Percentiles rank a stretch among this genome's conserved stretches.
Evolutionary conservation across 2,113 vertebrate species (phyloP).

Genomic region (Onychostruthus taczanowskii): DNA sequence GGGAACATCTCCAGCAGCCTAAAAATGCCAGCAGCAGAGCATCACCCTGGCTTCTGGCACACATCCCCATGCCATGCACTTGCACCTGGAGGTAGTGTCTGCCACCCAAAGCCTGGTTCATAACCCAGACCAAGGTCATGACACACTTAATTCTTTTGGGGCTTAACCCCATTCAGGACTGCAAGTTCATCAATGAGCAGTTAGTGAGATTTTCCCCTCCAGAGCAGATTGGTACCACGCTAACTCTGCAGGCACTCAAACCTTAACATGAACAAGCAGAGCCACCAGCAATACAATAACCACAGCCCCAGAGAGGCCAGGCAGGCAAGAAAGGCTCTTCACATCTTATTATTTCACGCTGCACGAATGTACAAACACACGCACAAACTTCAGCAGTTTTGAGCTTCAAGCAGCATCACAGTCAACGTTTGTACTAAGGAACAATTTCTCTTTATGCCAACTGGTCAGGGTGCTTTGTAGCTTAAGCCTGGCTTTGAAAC

Average conservation of each 20-base stretch:
- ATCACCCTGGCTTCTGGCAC: background rate
- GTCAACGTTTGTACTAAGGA: constrained; percentile 61
- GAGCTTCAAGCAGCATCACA: constrained; percentile 37
- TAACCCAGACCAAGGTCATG: background rate
- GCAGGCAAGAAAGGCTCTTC: background rate
- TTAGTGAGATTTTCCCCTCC: background rate
- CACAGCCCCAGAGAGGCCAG: background rate
- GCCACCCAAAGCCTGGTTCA: background rate
- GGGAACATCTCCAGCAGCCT: background rate
- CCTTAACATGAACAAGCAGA: background rate
- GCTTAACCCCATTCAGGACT: background rate
- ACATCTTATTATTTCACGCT: background rate
- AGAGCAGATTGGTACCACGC: background rate
- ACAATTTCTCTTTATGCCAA: constrained; percentile 41
- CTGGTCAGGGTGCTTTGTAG: constrained; percentile 16
- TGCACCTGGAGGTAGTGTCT: background rate
- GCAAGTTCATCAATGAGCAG: background rate
- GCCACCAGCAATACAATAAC: background rate
- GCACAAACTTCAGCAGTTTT: background rate
- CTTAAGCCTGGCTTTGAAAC: constrained; percentile 56
- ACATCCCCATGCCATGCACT: background rate
- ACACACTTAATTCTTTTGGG: background rate
- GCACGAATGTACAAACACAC: constrained; percentile 28
- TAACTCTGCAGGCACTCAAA: background rate
- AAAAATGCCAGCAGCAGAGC: background rate